These are phyloP conservation scores for Clarias laeviceps DNA, from an alignment of 2,797 vertebrate species.

Conservation along the genomic window DNA sequence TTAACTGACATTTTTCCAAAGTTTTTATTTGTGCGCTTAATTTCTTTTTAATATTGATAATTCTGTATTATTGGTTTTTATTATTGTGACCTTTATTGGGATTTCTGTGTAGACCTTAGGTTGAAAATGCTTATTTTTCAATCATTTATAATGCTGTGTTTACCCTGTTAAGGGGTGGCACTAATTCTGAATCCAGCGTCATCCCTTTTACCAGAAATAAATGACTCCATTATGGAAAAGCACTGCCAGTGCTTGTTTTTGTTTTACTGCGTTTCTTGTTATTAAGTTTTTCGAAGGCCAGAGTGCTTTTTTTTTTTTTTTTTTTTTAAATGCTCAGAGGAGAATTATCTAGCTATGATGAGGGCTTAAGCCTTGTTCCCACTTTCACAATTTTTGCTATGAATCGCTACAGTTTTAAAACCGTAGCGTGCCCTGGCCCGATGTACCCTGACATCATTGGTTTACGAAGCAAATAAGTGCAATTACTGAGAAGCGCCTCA, in stretches of 20 bases:
- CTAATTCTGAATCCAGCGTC: background rate
- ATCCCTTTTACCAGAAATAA: background rate
- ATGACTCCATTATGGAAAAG: background rate
- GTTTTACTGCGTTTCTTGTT: background rate
- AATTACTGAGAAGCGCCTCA: background rate
- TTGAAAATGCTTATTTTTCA: too few species aligned
- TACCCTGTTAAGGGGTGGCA: background rate
- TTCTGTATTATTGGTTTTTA: background rate
- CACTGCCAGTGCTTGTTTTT: background rate
- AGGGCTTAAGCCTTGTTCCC: background rate
- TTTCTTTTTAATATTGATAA: background rate
- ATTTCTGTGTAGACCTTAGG: background rate
- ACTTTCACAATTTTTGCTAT: too few species aligned
- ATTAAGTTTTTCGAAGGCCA: background rate
- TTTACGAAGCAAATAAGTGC: too few species aligned
- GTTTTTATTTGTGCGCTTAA: background rate
- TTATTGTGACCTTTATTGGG: background rate
- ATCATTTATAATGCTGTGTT: background rate
- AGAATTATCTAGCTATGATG: background rate
- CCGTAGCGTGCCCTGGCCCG: too few species aligned
- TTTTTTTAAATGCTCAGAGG: background rate
- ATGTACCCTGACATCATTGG: too few species aligned
- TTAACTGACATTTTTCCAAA: background rate
- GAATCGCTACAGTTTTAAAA: too few species aligned
- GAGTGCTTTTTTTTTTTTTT: background rate